phyloP scores from a whole-genome alignment of 2,888 invertebrate genomes.

The Anagyrus pseudococci region DNA sequence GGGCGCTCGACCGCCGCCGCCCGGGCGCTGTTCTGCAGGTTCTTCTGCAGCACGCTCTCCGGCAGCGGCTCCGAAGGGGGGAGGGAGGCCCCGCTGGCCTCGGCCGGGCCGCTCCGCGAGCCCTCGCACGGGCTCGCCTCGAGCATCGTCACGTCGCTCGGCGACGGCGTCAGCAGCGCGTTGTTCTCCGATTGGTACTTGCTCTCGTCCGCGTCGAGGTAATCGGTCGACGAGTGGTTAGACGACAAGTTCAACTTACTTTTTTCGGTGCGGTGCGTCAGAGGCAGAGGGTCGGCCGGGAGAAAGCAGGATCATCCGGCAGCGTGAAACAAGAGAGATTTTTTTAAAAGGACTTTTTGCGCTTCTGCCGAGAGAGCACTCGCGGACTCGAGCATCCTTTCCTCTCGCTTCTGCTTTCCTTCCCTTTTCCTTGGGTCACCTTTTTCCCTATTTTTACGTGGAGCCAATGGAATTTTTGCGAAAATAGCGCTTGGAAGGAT shows the following conservation, averaged over 20 bases:
- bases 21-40: slow-evolving; percentile 20
- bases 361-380: too few species aligned
- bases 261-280: slow-evolving; percentile 15
- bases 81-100: too few species aligned
- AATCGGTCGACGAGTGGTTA: slow-evolving; percentile 37
- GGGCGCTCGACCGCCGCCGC: slow-evolving; percentile 57
- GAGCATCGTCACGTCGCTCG: slow-evolving; percentile 65
- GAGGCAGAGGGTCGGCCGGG: too few species aligned
- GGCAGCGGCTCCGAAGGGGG: too few species aligned
- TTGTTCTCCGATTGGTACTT: slow-evolving; percentile 43
- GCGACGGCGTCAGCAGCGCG: slow-evolving; percentile 65
- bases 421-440: too few species aligned
- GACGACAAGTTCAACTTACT: slow-evolving; percentile 49
- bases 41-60: slow-evolving; percentile 25
- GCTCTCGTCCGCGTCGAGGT: slow-evolving; percentile 28
- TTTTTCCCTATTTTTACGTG: too few species aligned
- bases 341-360: slow-evolving; percentile 29
- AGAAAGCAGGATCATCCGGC: too few species aligned
- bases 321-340: slow-evolving; percentile 38
- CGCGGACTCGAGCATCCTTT: slow-evolving; percentile 5
- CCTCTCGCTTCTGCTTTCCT: too few species aligned
- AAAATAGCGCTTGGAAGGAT: too few species aligned
- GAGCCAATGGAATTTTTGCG: too few species aligned
- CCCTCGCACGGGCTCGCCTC: slow-evolving; percentile 64
- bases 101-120: too few species aligned